Evolutionary conservation across 2,888 invertebrate species (phyloP).

Genomic region (Eurytoma adleriae): DNA sequence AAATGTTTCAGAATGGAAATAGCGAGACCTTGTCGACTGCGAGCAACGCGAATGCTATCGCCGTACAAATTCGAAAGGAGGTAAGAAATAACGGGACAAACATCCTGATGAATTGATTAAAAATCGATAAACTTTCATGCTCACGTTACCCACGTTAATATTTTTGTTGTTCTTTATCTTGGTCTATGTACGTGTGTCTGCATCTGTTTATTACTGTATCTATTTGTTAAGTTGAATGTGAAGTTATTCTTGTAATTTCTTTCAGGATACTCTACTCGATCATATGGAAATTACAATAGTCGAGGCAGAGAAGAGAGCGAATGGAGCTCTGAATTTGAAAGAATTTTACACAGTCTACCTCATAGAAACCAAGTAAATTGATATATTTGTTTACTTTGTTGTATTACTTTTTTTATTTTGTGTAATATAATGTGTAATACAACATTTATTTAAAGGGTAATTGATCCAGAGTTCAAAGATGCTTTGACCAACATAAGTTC

Average conservation of each 20-base stretch:
- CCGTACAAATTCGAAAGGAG: constrained; percentile 68
- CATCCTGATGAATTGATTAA: too few species aligned
- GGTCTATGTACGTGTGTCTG: too few species aligned
- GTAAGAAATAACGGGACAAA: constrained; percentile 58
- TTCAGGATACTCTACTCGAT: constrained; percentile 82
- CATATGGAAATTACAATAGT: constrained; percentile 86
- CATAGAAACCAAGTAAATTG: constrained; percentile 85
- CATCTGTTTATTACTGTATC: too few species aligned
- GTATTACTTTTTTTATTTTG: constrained; percentile 21
- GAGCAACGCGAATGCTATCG: constrained; percentile 64
- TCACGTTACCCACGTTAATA: too few species aligned
- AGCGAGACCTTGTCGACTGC: constrained; percentile 62
- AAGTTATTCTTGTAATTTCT: constrained; percentile 30
- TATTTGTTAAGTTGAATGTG: too few species aligned
- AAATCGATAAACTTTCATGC: too few species aligned
- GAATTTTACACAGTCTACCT: constrained; percentile 88
- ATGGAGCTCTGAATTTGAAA: constrained; percentile 84
- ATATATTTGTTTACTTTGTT: constrained; percentile 7
- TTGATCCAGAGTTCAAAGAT: constrained; percentile 80
- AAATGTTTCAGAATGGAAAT: constrained; percentile 72
- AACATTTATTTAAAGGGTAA: constrained; percentile 78
- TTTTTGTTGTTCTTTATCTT: too few species aligned
- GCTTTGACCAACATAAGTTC: constrained; percentile 82
- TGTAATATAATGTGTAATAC: neutral
- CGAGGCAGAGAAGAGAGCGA: constrained; percentile 87